Base-by-base conservation (phyloP, 2,113 vertebrate genomes). In the Microcebus jonahi region DNA sequence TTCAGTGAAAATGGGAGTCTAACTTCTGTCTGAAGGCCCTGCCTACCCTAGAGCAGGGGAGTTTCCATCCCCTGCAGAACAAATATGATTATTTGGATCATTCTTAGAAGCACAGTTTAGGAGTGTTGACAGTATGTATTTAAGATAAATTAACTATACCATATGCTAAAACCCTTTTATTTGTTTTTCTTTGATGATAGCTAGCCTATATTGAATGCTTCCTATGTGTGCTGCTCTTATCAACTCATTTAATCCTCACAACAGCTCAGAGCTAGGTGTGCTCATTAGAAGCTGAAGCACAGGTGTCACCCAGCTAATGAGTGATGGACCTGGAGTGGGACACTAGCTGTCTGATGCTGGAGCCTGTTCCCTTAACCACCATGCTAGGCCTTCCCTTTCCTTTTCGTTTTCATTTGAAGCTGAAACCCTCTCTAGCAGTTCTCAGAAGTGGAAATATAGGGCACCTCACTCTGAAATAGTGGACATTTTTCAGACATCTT, bases 371-470 rank as follows among this genome's bases (percentile, higher is more conserved):
- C 45, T 36, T 14, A 50, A 15, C 53, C 65, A 21, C 61, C 7
- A 3, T 6, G 34, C 20, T 34, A 0, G n/a, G 2, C 18, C 8
- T 21, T 3, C 10, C 42, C 17, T 31, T 79, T 31, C 53, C 31
- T 63, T 70, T 61, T 88, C 73, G 57, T 61, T 39, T 90, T 88
- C 67, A 59, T 65, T 25, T 63, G 85, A 79, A 25, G 21, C 31
- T 31, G 10, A 36, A 88, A 39, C 27, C 11, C n/a, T 67, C 31
- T 75, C 36, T 10, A 17, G 31, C 45, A 77, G 39, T 17, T 88
- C 42, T 71, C 61, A 36, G 73, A 89, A 94, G 50, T 83, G 59
- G 70, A 88, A 94, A 84, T 76, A 75, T 9, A 55, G 57, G 75
- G 34, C 79, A 75, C 0, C 50, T 61, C 68, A 79, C 25, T 48